phyloP scores from a whole-genome alignment of 2,797 vertebrate genomes.

The Lateolabrax maculatus region DNA sequence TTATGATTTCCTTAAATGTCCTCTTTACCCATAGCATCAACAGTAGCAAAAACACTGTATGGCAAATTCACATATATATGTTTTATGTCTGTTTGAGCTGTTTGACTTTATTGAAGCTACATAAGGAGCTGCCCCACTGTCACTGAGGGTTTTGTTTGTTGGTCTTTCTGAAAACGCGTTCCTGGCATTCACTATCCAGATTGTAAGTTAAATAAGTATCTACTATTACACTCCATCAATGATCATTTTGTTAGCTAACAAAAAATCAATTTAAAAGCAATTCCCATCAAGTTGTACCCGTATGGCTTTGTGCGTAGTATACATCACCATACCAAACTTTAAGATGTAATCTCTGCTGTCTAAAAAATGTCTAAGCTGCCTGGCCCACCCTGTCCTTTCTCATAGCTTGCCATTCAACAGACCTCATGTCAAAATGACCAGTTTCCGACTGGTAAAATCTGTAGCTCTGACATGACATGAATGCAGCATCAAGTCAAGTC shows the following conservation, averaged over 20 bases:
- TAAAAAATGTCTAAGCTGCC: neutral
- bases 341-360: neutral
- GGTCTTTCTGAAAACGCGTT: too few species aligned
- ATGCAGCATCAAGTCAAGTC: too few species aligned
- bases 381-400: neutral
- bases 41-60: neutral
- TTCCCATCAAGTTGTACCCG: neutral
- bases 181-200: too few species aligned
- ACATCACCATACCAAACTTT: neutral
- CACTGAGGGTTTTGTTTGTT: too few species aligned
- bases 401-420: too few species aligned
- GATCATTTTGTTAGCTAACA: too few species aligned
- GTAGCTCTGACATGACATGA: neutral
- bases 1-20: neutral
- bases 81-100: neutral
- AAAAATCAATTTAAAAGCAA: too few species aligned
- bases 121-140: too few species aligned
- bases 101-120: neutral
- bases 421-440: too few species aligned
- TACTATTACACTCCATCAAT: neutral
- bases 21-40: neutral
- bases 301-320: neutral
- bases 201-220: neutral
- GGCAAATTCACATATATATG: neutral
- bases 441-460: neutral